Conservation (phyloP, 2,113 vertebrate species). For the Leucosticte australis region DNA sequence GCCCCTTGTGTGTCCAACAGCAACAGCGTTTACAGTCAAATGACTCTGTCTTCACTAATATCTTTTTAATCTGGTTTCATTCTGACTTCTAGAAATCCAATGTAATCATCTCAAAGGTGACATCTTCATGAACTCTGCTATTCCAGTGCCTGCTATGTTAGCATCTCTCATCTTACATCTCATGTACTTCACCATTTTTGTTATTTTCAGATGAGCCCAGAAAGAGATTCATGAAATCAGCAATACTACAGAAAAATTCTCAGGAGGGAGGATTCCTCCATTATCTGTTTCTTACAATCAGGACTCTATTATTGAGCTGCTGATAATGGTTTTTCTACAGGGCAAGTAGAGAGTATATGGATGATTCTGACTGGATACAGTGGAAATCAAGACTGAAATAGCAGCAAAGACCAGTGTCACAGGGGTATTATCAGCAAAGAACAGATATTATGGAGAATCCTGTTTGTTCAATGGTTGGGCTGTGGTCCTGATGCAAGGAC, state of each 20-base stretch:
- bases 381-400: not conserved
- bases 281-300: not conserved
- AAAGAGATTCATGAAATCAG: not conserved
- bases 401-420: not conserved
- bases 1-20: not conserved
- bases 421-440: not conserved
- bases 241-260: not conserved
- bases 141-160: not conserved
- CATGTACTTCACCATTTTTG: not conserved
- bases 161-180: not conserved
- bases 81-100: not conserved
- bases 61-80: not conserved
- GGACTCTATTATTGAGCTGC: not conserved
- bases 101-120: not conserved
- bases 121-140: not conserved
- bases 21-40: not conserved
- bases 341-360: not conserved
- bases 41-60: conserved; percentile 36
- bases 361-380: not conserved
- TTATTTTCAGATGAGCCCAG: not conserved
- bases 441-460: not conserved
- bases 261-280: not conserved
- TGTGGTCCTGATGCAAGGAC: not conserved
- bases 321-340: not conserved
- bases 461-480: not conserved